Evolutionary conservation across 2,888 invertebrate species (phyloP), one percentile per base, ranked within the genome.

Genomic region (Epistrophe eligans): DNA sequence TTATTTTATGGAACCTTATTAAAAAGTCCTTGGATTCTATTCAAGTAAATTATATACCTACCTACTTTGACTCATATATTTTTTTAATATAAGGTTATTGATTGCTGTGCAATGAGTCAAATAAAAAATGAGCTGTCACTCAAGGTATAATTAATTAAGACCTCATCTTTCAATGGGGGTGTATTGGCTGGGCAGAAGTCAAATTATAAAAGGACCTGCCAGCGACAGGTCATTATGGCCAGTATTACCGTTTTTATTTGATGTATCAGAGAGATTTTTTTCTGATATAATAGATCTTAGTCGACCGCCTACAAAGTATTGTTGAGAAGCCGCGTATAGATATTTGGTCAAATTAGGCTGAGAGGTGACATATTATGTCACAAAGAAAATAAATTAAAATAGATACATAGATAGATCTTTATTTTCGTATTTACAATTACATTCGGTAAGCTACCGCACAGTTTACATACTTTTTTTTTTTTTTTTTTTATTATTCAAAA

Each of bases 131-230:
- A 48, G 13, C 48, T 50, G 67, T 67, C 67, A 67, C 35, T 67
- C 48, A 38, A 67, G 38, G 38, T 13, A 67, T 67, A 67, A 67
- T 67, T 50, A 67, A 67, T 67, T 66, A 45, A 19, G 67, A 50
- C 19, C 9, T 50, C 35, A 38, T 50, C 35, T 35, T 38, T 24
- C 8, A 13, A 19, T 19, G 67, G 50, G 48, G 19, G 67, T 50
- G 19, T 48, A 17, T 64, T 32, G 13, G 38, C 24, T 50, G 19
- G 67, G 35, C 10, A 19, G 19, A 19, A 13, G 8, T 15, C 35
- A 48, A 50, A 67, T 67, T 67, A 50, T 50, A 19, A 35, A 67
- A 38, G 38, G 35, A 50, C 67, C 35, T 67, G 67, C 15, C 35
- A 67, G 17, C 19, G 67, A 67, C 67, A 67, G 67, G 67, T 19